Conservation (phyloP, 2,113 vertebrate genomes). For the Thamnophis sirtalis region DNA sequence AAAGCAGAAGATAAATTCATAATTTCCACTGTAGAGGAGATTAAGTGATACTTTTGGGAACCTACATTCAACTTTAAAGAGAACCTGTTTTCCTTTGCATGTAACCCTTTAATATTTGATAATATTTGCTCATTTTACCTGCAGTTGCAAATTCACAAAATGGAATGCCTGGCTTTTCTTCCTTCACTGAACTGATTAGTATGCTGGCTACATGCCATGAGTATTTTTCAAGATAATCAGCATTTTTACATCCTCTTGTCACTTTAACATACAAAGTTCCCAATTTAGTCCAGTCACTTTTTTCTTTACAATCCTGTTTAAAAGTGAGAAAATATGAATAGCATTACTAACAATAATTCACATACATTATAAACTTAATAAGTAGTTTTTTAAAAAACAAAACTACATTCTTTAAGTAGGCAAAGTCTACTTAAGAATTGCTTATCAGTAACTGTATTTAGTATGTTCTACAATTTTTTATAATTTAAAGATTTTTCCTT, state of each 20-base stretch:
- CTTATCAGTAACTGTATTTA: background rate
- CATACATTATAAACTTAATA: background rate
- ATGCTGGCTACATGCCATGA: slow-evolving; percentile 72
- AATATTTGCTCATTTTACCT: slow-evolving; percentile 67
- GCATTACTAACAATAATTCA: background rate
- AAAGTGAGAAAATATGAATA: slow-evolving; percentile 3
- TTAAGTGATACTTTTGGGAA: background rate
- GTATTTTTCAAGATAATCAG: slow-evolving; percentile 76
- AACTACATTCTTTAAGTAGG: background rate
- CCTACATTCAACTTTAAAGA: background rate
- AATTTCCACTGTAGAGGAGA: background rate
- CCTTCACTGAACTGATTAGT: slow-evolving; percentile 72
- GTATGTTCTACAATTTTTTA: background rate
- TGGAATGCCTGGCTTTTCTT: slow-evolving; percentile 73
- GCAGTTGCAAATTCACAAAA: slow-evolving; percentile 84
- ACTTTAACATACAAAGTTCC: slow-evolving; percentile 75
- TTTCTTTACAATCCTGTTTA: slow-evolving; percentile 80
- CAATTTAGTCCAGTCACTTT: slow-evolving; percentile 80
- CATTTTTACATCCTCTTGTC: slow-evolving; percentile 67
- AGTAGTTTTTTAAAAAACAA: background rate
- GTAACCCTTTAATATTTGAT: background rate
- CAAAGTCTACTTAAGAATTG: background rate
- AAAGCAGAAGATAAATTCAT: background rate
- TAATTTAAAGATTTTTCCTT: background rate
- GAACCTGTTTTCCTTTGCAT: background rate